Evolutionary conservation across 2,113 vertebrate species (phyloP), one percentile per base, ranked within the genome.

Genomic region (Chlamydotis undulata): DNA sequence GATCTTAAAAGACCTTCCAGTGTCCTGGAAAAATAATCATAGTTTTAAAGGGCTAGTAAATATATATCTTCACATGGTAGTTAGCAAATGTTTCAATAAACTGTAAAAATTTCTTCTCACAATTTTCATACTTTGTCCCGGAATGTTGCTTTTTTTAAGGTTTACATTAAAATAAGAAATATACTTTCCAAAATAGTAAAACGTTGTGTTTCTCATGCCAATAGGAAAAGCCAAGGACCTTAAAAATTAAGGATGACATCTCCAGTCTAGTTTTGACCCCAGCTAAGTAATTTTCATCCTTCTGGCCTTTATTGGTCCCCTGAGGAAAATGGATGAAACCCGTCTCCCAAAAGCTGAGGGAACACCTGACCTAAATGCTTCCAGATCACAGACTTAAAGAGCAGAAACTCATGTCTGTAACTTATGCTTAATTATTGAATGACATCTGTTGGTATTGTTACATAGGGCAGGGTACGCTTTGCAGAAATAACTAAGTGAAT

Each of bases 11-110:
- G 75, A 68, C 24, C 53, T 93, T 93, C 60, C 86, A 87, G 6
- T 81, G 23, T 87, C 45, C 77, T 94, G 78, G 81, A 89, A 95
- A 96, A 94, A 76, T 79, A 95, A 91, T 78, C 50, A 63, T 22
- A 31, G 9, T 91, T 93, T 95, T 91, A 84, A 92, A 94, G 83
- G 24, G 50, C n/a, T 76, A 73, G 50, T 91, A 95, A 93, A 94
- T 55, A 60, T 22, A 56, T 64, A 56, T 53, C 43, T 68, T 95
- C 6, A 8, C 18, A 47, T 57, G 5, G 68, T 84, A 82, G 77
- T 82, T 94, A 79, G 35, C 31, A 94, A 91, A 60, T 37, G 18
- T 89, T 96, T 92, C 85, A 75, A 63, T 70, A 90, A 90, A 67
- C 76, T 52, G 12, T 61, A 80, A 83, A 76, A 67, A 53, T 74